Evolutionary conservation across 2,888 invertebrate genomes (phyloP).

Genomic region (Tenthredo scrophulariae): DNA sequence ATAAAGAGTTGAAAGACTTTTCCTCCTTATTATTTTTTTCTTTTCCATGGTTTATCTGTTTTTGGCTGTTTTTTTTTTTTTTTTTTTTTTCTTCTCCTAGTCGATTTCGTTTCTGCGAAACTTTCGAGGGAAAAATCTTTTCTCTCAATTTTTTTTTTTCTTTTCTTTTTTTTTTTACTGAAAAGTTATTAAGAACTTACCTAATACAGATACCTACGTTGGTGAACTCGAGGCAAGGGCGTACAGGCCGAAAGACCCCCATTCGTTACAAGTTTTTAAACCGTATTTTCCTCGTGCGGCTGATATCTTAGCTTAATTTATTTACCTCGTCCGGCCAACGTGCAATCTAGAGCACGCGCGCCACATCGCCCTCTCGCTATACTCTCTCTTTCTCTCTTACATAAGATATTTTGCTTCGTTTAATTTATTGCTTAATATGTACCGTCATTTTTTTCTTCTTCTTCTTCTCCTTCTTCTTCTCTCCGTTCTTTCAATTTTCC

Average conservation of each 20-base stretch:
- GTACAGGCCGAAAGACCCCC: slow-evolving; percentile 42
- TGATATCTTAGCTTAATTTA: slow-evolving; percentile 62
- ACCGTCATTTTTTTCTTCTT: neutral
- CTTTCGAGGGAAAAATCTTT: neutral
- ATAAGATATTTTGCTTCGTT: slow-evolving; percentile 41
- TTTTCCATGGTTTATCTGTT: neutral
- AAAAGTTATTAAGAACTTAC: slow-evolving; percentile 31
- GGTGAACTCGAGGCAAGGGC: slow-evolving; percentile 27
- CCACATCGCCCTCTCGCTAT: neutral
- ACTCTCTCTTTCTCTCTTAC: neutral
- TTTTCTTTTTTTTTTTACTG: neutral
- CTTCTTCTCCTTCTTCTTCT: neutral
- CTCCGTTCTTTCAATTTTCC: slow-evolving; percentile 3
- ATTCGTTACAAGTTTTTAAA: slow-evolving; percentile 55
- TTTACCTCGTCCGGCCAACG: slow-evolving; percentile 59
- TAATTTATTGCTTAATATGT: slow-evolving; percentile 50
- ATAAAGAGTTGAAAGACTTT: slow-evolving; percentile 2
- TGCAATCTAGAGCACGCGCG: slow-evolving; percentile 59
- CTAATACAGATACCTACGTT: slow-evolving; percentile 35
- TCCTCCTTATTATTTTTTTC: neutral
- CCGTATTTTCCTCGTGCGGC: slow-evolving; percentile 51
- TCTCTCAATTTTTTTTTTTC: neutral
- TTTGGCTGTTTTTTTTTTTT: no score
- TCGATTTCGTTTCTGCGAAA: neutral
- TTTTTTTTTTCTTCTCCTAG: neutral